A percentile compares a stretch with the other conserved stretches of the same genome.
Conservation (phyloP, 2,113 vertebrate species). For the Eubucco bourcierii region DNA sequence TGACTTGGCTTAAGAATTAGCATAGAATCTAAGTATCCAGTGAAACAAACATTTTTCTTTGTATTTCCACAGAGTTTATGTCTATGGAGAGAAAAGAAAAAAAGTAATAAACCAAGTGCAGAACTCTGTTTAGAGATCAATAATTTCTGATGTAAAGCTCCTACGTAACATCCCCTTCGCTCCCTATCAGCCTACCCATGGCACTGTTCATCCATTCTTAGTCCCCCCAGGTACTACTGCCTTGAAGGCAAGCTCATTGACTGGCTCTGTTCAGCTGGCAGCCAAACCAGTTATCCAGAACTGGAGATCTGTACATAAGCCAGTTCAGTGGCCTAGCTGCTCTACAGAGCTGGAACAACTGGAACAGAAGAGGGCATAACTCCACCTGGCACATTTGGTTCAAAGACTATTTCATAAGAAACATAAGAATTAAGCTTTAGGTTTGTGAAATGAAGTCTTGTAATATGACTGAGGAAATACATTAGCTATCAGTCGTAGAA, state of each 20-base stretch:
- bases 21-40: not conserved
- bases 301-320: not conserved
- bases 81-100: not conserved
- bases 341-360: not conserved
- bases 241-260: not conserved
- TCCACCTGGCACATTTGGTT: not conserved
- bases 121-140: not conserved
- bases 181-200: fast-evolving
- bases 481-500: not conserved
- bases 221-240: fast-evolving
- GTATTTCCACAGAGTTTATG: not conserved
- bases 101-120: not conserved
- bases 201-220: not conserved
- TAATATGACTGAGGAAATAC: not conserved
- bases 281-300: not conserved
- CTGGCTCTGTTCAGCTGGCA: not conserved
- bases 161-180: not conserved
- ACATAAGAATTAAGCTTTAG: not conserved
- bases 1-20: not conserved
- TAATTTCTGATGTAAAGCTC: not conserved
- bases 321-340: not conserved
- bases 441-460: not conserved
- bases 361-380: not conserved
- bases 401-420: not conserved
- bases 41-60: not conserved